These are phyloP conservation scores for Panopea generosa DNA, from an alignment of 2,888 invertebrate genomes.

Conservation along the genomic window DNA sequence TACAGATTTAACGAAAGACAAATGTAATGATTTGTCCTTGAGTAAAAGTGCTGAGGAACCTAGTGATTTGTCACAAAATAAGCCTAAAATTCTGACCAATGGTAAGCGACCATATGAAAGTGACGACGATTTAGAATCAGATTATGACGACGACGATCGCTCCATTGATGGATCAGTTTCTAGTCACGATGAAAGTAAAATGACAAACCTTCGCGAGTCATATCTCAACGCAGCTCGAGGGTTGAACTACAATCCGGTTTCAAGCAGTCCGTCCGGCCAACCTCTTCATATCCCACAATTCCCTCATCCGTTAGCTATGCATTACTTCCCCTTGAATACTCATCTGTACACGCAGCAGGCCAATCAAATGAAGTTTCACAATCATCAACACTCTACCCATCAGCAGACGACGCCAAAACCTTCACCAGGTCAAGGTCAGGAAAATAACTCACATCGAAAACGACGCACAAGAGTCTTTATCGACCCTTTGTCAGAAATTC, in stretches of 20 bases:
- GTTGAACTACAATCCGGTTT: conserved; percentile 57
- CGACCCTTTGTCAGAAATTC: conserved; percentile 98
- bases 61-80: conserved; percentile 28
- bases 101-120: conserved; percentile 57
- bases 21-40: conserved; percentile 33
- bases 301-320: conserved; percentile 79
- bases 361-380: conserved; percentile 64
- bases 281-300: conserved; percentile 80
- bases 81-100: conserved; percentile 40
- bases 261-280: conserved; percentile 61
- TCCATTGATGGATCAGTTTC: conserved; percentile 63
- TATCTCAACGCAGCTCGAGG: conserved; percentile 61
- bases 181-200: conserved; percentile 69
- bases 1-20: conserved; percentile 5
- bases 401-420: conserved; percentile 49
- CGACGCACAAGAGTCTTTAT: conserved; percentile 99
- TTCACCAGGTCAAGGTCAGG: conserved; percentile 58
- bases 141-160: conserved; percentile 67
- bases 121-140: conserved; percentile 67
- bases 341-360: conserved; percentile 76
- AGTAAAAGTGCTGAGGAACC: conserved; percentile 24
- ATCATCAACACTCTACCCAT: conserved; percentile 56
- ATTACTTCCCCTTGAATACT: conserved; percentile 78
- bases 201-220: conserved; percentile 58
- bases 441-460: conserved; percentile 86